Conservation (phyloP, 1,140 invertebrate species). For the Drosophila parvula region DNA sequence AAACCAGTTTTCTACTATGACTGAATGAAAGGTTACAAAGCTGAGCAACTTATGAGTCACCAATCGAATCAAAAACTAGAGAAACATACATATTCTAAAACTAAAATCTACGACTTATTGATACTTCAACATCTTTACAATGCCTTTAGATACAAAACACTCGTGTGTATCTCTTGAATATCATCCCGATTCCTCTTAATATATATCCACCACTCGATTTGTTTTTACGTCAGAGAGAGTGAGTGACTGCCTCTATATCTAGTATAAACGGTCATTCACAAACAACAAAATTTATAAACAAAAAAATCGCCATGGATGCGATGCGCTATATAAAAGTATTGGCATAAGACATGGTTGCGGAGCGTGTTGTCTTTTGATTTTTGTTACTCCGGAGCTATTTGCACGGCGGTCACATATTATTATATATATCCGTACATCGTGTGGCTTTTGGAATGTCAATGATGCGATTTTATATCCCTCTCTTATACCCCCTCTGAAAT, state of each 20-base stretch:
- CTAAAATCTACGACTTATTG: background rate
- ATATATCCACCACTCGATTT: constrained; percentile 3
- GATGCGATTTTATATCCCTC: constrained; percentile 19
- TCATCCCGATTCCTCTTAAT: background rate
- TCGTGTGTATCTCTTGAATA: constrained; percentile 11
- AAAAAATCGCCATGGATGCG: constrained; percentile 25
- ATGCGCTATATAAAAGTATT: constrained; percentile 25
- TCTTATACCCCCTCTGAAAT: background rate
- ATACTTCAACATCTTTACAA: background rate
- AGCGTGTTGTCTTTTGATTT: constrained; percentile 48
- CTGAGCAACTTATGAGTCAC: constrained; percentile 16
- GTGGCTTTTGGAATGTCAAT: constrained; percentile 69
- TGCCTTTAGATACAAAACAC: background rate
- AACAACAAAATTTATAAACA: constrained; percentile 37
- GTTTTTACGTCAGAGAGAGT: constrained; percentile 27
- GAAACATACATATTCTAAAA: background rate
- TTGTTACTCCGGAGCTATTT: constrained; percentile 43
- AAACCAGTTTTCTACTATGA: constrained; percentile 10
- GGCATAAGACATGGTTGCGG: constrained; percentile 31
- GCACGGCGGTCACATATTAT: constrained; percentile 68
- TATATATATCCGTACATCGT: constrained; percentile 29
- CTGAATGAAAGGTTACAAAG: constrained; percentile 7
- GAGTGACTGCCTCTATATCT: constrained; percentile 15
- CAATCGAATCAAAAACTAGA: background rate
- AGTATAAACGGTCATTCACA: constrained; percentile 36